Evolutionary conservation across 2,888 invertebrate species (phyloP), one percentile per base, ranked within the genome.

Genomic region (Bimastos eiseni): DNA sequence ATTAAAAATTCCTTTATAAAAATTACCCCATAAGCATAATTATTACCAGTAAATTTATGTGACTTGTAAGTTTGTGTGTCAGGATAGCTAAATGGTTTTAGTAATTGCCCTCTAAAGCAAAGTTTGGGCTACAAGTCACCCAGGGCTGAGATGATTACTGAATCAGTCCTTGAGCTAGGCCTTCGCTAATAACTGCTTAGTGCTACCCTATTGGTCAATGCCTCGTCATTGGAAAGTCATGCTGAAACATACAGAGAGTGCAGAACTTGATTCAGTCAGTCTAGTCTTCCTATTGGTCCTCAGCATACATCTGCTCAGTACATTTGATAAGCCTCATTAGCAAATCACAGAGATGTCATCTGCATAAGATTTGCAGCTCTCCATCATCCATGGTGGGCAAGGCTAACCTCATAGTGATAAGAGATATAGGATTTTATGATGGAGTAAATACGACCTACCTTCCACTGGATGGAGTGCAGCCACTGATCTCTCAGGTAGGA

Each of bases 401-500:
- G 70, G 30, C n/a, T 70, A n/a, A 70, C 30, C n/a, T n/a, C n/a
- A 2, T 30, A 30, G 11, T n/a, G 70, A 70, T n/a, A 2, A 30
- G 13, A 30, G 30, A n/a, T 0, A n/a, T 30, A 70, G n/a, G n/a
- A 70, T 17, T n/a, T n/a, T 11, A 13, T n/a, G 36, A 24, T 36
- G 86, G 24, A 34, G 36, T 15, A 17, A 8, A 84, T 89, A n/a
- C n/a, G 24, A 94, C 96, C 95, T 95, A 97, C 97, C 96, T 96
- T 95, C 97, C 97, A 97, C 92, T 97, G 95, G 93, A 97, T 97
- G 90, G 97, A 97, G 94, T 97, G 96, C 92, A 96, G 96, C 97
- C 97, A 97, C 95, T 97, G 97, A 96, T 97, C 97, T 94, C 97
- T 96, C 33, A 97, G 96, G 94, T 97, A 97, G 88, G 96, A 96